Conservation (phyloP, 2,113 vertebrate genomes). For the Phrynosoma blainvillii region DNA sequence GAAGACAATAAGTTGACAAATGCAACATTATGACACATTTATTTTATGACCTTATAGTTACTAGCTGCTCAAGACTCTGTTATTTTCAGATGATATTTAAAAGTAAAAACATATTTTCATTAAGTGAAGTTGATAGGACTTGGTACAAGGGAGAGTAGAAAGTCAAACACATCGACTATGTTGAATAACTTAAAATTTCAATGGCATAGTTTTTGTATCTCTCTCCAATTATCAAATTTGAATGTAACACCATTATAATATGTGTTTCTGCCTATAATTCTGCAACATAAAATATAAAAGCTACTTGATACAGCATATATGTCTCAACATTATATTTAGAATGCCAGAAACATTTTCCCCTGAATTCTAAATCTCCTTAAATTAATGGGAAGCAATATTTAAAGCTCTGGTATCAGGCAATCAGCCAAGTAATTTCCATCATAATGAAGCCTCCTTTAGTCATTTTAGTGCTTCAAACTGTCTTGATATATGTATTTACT, state of each 20-base stretch:
- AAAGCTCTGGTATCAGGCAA: not conserved
- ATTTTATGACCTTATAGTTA: not conserved
- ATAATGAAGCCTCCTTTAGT: not conserved
- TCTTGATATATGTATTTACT: not conserved
- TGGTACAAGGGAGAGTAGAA: slow-evolving; percentile 3
- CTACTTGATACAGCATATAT: slow-evolving; percentile 52
- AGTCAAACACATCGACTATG: slow-evolving; percentile 10
- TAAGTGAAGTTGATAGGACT: not conserved
- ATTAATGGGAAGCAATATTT: not conserved
- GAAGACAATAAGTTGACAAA: not conserved
- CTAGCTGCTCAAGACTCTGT: rapidly evolving
- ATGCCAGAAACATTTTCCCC: not conserved
- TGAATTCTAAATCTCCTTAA: slow-evolving; percentile 1
- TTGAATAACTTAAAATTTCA: slow-evolving; percentile 1
- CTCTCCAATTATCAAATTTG: not conserved
- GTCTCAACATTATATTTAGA: slow-evolving; percentile 12
- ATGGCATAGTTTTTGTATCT: not conserved
- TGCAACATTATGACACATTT: not conserved
- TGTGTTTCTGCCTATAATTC: slow-evolving; percentile 11
- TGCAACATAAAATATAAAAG: not conserved
- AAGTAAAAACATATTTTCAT: not conserved
- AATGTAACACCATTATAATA: not conserved
- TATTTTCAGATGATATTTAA: not conserved
- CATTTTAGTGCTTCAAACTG: not conserved
- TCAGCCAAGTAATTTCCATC: not conserved